Percentiles rank a stretch among this genome's conserved stretches.
phyloP scores from a whole-genome alignment of 2,113 vertebrate species.

The Turnix velox region DNA sequence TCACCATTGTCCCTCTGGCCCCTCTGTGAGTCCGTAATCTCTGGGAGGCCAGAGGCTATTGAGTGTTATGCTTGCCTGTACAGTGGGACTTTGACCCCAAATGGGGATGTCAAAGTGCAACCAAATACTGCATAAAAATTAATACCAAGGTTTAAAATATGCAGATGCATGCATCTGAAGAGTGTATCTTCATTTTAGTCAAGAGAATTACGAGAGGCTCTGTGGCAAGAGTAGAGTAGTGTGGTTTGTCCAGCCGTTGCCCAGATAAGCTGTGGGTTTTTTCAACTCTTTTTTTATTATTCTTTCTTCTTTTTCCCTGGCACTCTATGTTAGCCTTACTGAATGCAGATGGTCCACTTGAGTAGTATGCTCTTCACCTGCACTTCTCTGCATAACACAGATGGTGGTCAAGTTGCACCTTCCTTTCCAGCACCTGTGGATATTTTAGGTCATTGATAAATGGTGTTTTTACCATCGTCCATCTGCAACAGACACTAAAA shows the following conservation, averaged over 20 bases:
- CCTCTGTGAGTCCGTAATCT: background rate
- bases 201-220: background rate
- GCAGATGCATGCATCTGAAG: background rate
- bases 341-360: background rate
- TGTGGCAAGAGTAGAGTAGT: background rate
- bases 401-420: background rate
- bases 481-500: slow-evolving; percentile 51
- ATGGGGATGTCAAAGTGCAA: background rate
- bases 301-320: background rate
- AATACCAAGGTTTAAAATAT: background rate
- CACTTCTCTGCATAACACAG: background rate
- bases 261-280: background rate
- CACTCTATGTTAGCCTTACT: background rate
- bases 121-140: background rate
- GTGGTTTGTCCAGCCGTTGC: background rate
- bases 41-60: background rate
- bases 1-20: background rate
- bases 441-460: slow-evolving; percentile 7
- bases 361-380: background rate
- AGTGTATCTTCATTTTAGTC: background rate
- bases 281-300: background rate
- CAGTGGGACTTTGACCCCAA: background rate
- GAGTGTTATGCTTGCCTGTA: background rate
- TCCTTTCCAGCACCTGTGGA: background rate
- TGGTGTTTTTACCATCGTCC: background rate